phyloP scores from a whole-genome alignment of 2,797 vertebrate species.

The Ctenosaura bakeri region DNA sequence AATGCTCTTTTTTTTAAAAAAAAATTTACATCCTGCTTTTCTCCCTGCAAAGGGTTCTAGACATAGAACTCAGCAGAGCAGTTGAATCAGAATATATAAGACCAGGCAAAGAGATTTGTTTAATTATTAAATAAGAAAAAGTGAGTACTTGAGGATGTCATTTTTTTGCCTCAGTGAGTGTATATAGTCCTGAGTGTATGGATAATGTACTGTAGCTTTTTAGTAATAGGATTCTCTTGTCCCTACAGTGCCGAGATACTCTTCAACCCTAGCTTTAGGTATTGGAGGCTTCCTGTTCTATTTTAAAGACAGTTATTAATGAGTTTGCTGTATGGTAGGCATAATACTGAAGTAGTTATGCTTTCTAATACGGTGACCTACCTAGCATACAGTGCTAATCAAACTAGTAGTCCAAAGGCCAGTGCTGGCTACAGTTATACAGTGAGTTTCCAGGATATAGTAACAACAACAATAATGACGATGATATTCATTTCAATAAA shows the following conservation, averaged over 20 bases:
- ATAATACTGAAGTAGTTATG: not conserved
- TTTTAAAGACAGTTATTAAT: not conserved
- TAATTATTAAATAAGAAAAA: not conserved
- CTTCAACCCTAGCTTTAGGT: not conserved
- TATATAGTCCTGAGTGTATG: not conserved
- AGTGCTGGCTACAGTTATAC: not conserved
- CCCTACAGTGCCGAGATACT: not conserved
- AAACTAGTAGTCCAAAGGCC: no score
- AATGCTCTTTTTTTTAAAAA: not conserved
- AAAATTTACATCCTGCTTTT: no score
- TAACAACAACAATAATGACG: no score
- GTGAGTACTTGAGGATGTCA: no score
- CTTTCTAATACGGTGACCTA: not conserved
- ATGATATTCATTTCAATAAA: no score
- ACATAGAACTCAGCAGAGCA: no score
- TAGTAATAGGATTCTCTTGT: not conserved
- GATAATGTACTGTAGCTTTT: no score
- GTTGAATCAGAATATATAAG: not conserved
- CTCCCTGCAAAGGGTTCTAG: no score
- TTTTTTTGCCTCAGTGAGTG: not conserved
- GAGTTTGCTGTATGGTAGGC: not conserved
- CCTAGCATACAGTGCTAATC: no score
- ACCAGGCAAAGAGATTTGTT: not conserved
- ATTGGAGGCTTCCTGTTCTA: not conserved
- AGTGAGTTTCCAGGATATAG: no score